Percentiles rank a stretch among this genome's conserved stretches.
These are phyloP conservation scores for Lepidocyrtoides sp. DNA, from an alignment of 2,888 invertebrate genomes.

Conservation along the genomic window DNA sequence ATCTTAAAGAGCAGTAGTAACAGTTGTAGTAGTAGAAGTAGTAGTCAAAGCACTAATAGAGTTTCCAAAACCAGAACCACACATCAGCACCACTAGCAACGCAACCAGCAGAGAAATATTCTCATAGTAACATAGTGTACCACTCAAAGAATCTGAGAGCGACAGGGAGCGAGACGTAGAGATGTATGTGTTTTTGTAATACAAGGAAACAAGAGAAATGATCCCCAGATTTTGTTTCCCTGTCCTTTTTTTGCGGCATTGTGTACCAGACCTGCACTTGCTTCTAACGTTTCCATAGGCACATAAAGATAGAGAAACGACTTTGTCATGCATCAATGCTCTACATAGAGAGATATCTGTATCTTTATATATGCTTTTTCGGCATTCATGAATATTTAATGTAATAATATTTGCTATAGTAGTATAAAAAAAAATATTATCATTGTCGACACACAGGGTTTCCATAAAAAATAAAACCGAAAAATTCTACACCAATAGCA, in stretches of 20 bases:
- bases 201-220: neutral
- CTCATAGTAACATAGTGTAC: constrained; percentile 41
- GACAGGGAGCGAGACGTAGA: neutral
- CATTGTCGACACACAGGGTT: neutral
- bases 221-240: constrained; percentile 15
- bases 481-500: neutral
- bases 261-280: neutral
- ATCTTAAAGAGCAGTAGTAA: constrained; percentile 37
- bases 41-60: neutral
- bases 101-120: neutral
- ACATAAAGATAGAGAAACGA: constrained; percentile 15
- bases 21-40: neutral
- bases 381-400: constrained; percentile 24
- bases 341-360: neutral
- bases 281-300: neutral
- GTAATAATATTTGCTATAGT: neutral
- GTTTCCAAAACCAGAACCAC: constrained; percentile 50
- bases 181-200: constrained; percentile 4
- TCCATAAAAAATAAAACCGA: neutral
- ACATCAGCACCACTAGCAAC: constrained; percentile 19
- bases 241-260: constrained; percentile 1
- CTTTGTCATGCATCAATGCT: neutral
- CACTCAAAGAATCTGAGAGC: constrained; percentile 59
- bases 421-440: neutral
- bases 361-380: neutral